Base-by-base conservation (phyloP, 2,797 vertebrate species). In the Squalus acanthias region DNA sequence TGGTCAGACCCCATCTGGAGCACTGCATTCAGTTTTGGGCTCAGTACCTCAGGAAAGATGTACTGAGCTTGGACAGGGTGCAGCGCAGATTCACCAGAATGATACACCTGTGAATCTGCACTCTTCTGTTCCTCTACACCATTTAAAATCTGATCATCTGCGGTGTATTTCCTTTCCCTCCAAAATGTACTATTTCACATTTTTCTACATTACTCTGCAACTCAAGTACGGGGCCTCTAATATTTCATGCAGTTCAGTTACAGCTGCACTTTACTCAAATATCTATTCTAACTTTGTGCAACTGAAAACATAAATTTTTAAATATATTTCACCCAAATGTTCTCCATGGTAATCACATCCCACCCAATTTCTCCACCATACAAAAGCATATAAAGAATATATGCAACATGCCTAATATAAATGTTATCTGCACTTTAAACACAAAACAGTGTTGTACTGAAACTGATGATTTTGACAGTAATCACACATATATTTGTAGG, bases 401-500 rank as follows among this genome's bases (percentile, higher is more conserved):
- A 29, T 74, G 26, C 46, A 95, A 74, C 5, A 15, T 20, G 53
- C 39, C 70, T 8, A 60, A 76, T 33, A 95, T 95, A 74, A 95
- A 76, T 95, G 33, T 95, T 74, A 74, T 76, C 70, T 53, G 46
- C 94, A 74, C 13, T 57, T 8, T 26, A 60, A 72, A 57, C 46
- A 74, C 24, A 74, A 74, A 95, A 39, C 69, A 33, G 13, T 17
- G 70, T 20, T 76, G 26, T n/a, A 12, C 94, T 95, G 46, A 95
- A 33, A 50, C 94, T 53, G 29, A 95, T 74, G 46, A 57, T 60
- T 74, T 7, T 95, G 94, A 74, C 70, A 76, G 94, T 76, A 95
- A 95, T 95, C 94, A 76, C 50, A 76, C 22, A 95, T 9, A 57
- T 95, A 95, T 74, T 74, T 29, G 70, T 20, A 74, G 94, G 60